Evolutionary conservation across 2,888 invertebrate genomes (phyloP).

Genomic region (Nysson spinosus): DNA sequence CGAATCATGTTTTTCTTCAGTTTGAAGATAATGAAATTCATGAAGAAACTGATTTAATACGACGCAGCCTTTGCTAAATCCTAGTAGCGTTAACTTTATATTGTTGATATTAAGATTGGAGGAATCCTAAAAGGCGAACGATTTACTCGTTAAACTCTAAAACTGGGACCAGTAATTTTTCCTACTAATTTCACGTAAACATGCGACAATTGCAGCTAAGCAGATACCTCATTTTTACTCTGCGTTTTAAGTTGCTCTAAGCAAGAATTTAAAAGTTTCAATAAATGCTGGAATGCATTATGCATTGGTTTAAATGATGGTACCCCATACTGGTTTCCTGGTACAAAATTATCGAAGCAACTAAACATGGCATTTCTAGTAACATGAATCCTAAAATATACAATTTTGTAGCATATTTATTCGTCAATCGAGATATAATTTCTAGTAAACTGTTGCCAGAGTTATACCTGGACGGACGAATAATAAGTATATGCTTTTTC

Average conservation of each 20-base stretch:
- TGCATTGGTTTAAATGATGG: conserved; percentile 88
- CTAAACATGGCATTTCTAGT: conserved; percentile 84
- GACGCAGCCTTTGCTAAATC: conserved; percentile 96
- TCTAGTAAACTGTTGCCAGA: neutral
- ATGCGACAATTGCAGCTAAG: too few species aligned
- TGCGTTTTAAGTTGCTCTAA: conserved; percentile 27
- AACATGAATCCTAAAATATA: conserved; percentile 84
- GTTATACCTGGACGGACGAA: conserved; percentile 85
- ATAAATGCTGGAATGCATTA: conserved; percentile 86
- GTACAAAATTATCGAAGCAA: conserved; percentile 93
- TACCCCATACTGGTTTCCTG: conserved; percentile 85
- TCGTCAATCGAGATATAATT: neutral
- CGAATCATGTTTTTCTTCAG: conserved; percentile 82
- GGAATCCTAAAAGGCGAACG: conserved; percentile 23
- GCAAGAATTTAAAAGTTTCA: conserved; percentile 75
- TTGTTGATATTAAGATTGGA: conserved; percentile 14
- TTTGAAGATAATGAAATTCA: conserved; percentile 88
- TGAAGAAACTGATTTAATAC: conserved; percentile 94
- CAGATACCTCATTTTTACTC: conserved; percentile 11
- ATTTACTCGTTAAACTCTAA: neutral
- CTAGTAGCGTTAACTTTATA: conserved; percentile 78
- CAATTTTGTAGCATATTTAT: too few species aligned
- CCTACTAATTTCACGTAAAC: too few species aligned
- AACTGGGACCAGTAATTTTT: too few species aligned
- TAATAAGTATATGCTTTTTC: conserved; percentile 84